Percentiles rank a stretch among this genome's conserved stretches.
These are phyloP conservation scores for Tenebrio molitor DNA, from an alignment of 1,140 invertebrate species.

Conservation along the genomic window DNA sequence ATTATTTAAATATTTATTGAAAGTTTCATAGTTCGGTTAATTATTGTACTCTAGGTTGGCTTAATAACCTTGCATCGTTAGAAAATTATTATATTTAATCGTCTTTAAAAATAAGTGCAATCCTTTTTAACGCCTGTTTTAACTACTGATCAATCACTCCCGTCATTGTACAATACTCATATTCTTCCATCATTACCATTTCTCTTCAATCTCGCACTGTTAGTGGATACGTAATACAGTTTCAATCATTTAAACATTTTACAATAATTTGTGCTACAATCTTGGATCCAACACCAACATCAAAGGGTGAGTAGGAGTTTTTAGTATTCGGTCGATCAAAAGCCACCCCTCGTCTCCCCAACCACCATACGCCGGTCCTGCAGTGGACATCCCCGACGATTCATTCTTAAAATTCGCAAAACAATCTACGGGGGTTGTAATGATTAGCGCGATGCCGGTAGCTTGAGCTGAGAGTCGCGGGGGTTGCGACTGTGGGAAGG, in stretches of 20 bases:
- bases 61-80: constrained; percentile 63
- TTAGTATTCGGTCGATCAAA: no score
- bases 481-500: constrained; percentile 54
- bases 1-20: constrained; percentile 65
- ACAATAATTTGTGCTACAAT: constrained; percentile 46
- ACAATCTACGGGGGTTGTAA: constrained; percentile 39
- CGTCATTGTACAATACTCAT: constrained; percentile 58
- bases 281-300: constrained; percentile 52
- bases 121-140: constrained; percentile 57
- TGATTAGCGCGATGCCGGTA: constrained; percentile 45
- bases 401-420: constrained; percentile 37
- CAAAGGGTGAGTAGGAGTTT: constrained; percentile 36
- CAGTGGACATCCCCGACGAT: no score
- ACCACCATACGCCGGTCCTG: no score
- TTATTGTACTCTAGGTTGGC: constrained; percentile 64
- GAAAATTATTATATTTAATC: constrained; percentile 62
- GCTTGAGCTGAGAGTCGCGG: constrained; percentile 48
- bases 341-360: no score
- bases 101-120: constrained; percentile 63
- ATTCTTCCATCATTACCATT: constrained; percentile 53
- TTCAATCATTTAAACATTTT: constrained; percentile 43
- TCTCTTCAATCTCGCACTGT: constrained; percentile 48
- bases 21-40: constrained; percentile 62
- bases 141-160: constrained; percentile 57
- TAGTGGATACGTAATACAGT: constrained; percentile 51